These are phyloP conservation scores for Brachyptera putata DNA, from an alignment of 2,888 invertebrate species.

Conservation along the genomic window DNA sequence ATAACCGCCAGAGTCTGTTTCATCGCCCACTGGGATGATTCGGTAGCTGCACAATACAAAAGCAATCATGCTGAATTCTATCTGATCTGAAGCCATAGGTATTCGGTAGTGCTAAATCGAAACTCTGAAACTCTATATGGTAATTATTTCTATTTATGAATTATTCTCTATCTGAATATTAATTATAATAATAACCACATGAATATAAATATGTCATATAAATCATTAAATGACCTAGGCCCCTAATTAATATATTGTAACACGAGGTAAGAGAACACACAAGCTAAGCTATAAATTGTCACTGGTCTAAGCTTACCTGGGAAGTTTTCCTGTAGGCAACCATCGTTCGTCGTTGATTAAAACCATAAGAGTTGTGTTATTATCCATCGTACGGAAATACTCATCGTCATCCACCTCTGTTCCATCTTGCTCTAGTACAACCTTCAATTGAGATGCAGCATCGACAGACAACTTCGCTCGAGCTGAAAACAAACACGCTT, in stretches of 20 bases:
- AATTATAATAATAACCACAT: too few relatives aligned
- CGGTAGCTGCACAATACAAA: background rate
- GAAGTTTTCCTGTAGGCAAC: constrained; percentile 48
- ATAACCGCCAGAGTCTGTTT: constrained; percentile 15
- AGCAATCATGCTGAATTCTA: too few relatives aligned
- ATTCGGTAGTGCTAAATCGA: too few relatives aligned
- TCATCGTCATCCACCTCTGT: constrained; percentile 95
- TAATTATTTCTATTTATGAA: too few relatives aligned
- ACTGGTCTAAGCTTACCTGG: constrained; percentile 38
- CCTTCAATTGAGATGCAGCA: constrained; percentile 59
- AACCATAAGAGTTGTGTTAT: constrained; percentile 81
- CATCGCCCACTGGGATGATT: constrained; percentile 12
- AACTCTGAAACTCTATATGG: too few relatives aligned
- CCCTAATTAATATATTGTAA: too few relatives aligned
- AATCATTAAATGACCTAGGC: too few relatives aligned
- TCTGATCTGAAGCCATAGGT: too few relatives aligned
- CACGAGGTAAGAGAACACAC: too few relatives aligned
- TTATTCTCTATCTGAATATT: too few relatives aligned
- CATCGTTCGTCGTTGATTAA: constrained; percentile 73
- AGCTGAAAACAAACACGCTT: constrained; percentile 48
- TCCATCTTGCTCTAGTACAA: constrained; percentile 87
- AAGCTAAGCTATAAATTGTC: too few relatives aligned
- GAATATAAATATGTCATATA: too few relatives aligned
- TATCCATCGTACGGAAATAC: constrained; percentile 86
- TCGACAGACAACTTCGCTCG: constrained; percentile 67